Base-by-base conservation (phyloP, 2,797 vertebrate genomes). In the Anableps anableps region DNA sequence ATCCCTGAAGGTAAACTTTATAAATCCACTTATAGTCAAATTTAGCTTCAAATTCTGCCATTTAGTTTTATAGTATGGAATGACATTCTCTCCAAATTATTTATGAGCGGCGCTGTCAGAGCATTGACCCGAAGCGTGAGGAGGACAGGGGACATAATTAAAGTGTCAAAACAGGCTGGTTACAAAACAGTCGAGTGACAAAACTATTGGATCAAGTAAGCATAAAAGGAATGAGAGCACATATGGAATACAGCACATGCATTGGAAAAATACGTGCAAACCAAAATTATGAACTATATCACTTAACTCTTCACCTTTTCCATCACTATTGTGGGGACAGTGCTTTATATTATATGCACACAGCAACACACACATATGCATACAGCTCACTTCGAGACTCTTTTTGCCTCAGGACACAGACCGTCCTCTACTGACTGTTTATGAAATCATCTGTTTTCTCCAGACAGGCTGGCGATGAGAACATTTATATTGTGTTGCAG, bases 371-470 rank as follows among this genome's bases (percentile, higher is more conserved):
- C 45, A n/a, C 58, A 83, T 82, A 75, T 83, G 74, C 43, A 80
- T 36, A 62, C 75, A 80, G 47, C 76, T 80, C 81, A 64, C 74
- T 75, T 47, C 29, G 76, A 77, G 73, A 82, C 72, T 48, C 60
- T 23, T 81, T 74, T 88, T 72, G 91, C 92, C 91, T 86, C 71
- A 58, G 90, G 92, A 88, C 81, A 87, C 76, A 80, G 86, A 81
- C 80, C 36, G 64, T 88, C 87, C 79, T 83, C 81, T 81, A 66
- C 75, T 80, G 84, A 89, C 74, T 93, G 89, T 92, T 91, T 89
- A 91, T 95, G 91, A 94, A 93, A 81, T 90, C 90, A 93, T 93
- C 91, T 81, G 88, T 94, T 93, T 89, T 80, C 87, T 34, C 76
- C 80, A 84, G 92, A 92, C 88, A 92, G 92, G 77, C 88, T 66